phyloP scores from a whole-genome alignment of 2,113 vertebrate species.

The Erinaceus europaeus region DNA sequence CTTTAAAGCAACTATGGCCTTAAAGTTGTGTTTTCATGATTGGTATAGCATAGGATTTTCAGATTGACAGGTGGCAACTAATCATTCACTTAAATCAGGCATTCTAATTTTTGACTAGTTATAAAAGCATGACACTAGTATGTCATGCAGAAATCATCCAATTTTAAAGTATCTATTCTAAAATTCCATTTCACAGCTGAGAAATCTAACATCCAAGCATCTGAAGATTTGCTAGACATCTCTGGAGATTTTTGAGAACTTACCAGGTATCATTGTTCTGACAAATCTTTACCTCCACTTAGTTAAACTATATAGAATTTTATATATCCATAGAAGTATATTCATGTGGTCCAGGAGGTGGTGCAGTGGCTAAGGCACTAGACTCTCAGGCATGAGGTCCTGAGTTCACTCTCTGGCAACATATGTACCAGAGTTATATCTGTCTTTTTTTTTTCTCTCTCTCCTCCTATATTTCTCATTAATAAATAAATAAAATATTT shows the following conservation, averaged over 20 bases:
- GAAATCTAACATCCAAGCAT: background rate
- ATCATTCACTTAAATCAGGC: background rate
- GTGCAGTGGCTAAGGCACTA: too few relatives aligned
- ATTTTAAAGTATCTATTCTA: background rate
- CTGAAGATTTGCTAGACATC: background rate
- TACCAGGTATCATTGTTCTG: background rate
- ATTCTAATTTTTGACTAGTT: conserved; percentile 4
- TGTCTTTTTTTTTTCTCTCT: too few relatives aligned
- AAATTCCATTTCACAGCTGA: background rate
- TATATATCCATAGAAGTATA: background rate
- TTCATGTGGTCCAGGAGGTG: too few relatives aligned
- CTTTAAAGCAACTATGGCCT: background rate
- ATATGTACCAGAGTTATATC: too few relatives aligned
- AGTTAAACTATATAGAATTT: background rate
- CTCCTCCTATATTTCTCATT: too few relatives aligned
- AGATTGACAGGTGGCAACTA: background rate
- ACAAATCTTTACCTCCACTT: background rate
- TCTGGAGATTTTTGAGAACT: background rate
- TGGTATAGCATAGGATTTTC: background rate
- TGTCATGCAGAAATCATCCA: background rate
- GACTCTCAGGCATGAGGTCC: too few relatives aligned
- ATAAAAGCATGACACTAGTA: background rate
- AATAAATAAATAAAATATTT: too few relatives aligned
- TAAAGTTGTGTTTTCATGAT: background rate
- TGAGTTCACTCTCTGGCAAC: too few relatives aligned